A percentile compares a stretch with the other conserved stretches of the same genome.
These are phyloP conservation scores for Neodiprion virginianus DNA, from an alignment of 1,140 invertebrate species.

Conservation along the genomic window DNA sequence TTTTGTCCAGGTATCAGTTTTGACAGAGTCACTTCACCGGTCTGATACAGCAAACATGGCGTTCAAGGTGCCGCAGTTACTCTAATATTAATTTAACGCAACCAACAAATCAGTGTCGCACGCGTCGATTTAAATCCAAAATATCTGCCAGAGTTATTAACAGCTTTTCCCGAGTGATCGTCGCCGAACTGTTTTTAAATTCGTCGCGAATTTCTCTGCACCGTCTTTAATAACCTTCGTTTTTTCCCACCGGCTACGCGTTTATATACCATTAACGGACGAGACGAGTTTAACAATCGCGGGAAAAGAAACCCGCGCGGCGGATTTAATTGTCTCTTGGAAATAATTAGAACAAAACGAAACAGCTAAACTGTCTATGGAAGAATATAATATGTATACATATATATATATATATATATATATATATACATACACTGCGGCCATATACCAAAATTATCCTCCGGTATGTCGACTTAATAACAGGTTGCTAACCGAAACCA, in stretches of 20 bases:
- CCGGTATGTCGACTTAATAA: not conserved
- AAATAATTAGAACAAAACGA: conserved; percentile 3
- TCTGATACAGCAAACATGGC: not conserved
- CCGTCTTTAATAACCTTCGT: not conserved
- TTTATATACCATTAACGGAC: not conserved
- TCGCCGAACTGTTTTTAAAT: no score
- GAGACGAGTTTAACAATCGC: not conserved
- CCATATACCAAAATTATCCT: not conserved
- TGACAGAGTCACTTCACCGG: not conserved
- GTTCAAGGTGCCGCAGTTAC: not conserved
- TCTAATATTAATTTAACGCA: not conserved
- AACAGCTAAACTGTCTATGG: not conserved
- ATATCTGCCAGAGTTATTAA: no score
- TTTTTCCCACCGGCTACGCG: not conserved
- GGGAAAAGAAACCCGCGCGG: not conserved
- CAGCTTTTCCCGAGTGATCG: no score
- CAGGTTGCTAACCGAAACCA: not conserved
- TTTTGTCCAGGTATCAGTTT: not conserved
- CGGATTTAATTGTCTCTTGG: not conserved
- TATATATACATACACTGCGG: no score
- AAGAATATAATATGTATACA: not conserved
- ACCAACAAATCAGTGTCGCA: no score
- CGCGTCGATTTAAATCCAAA: no score
- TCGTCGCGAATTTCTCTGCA: not conserved
- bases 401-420: no score